phyloP scores from a whole-genome alignment of 2,113 vertebrate species.

The Neolamprologus brichardi region DNA sequence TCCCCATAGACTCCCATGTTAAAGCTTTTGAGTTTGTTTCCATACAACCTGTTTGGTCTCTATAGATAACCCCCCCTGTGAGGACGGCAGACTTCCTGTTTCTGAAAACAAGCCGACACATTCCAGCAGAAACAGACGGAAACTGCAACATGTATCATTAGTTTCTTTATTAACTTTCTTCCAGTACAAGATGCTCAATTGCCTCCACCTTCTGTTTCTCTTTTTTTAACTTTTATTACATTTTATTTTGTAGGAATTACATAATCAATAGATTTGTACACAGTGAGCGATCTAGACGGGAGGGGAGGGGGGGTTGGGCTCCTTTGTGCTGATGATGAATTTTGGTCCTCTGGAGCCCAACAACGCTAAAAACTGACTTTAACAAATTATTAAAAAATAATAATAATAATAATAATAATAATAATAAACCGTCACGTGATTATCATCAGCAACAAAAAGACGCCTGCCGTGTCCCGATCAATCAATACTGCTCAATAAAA shows the following conservation, averaged over 20 bases:
- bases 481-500: conserved; percentile 17
- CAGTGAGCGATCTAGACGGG: conserved; percentile 60
- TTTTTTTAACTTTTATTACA: background rate
- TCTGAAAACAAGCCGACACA: background rate
- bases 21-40: background rate
- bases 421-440: conserved; percentile 10
- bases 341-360: conserved; percentile 22
- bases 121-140: background rate
- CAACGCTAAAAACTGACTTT: background rate
- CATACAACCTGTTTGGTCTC: background rate
- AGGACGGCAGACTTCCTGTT: background rate
- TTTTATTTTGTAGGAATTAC: conserved; percentile 58
- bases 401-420: background rate
- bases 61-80: background rate
- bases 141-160: conserved; percentile 30
- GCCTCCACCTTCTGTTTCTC: background rate
- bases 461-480: background rate
- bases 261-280: conserved; percentile 68
- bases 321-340: conserved; percentile 2
- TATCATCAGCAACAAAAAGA: conserved; percentile 1
- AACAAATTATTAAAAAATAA: background rate
- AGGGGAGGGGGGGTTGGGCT: background rate
- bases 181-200: conserved; percentile 62
- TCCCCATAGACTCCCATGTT: background rate
- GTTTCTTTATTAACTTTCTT: conserved; percentile 73